Conservation (phyloP, 2,797 vertebrate species). For the Pangasius sanitwongsei region DNA sequence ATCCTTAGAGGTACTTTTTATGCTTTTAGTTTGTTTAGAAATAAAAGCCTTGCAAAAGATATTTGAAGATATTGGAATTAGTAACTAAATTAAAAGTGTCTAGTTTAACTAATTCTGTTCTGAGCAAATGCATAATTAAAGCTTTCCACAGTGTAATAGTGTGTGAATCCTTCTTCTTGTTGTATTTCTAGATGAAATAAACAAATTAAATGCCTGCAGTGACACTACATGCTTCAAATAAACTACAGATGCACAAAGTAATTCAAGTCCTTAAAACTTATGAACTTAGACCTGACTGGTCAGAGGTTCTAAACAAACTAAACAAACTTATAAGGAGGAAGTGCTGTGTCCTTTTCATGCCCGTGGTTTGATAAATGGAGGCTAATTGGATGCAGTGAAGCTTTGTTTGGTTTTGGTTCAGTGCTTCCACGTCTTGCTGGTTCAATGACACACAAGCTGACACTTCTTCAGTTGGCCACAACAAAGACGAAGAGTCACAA, state of each 20-base stretch:
- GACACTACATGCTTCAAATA: background rate
- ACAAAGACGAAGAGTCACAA: background rate
- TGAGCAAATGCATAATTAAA: background rate
- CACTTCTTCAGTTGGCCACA: background rate
- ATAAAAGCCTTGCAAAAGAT: background rate
- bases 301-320: background rate
- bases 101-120: background rate
- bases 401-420: slow-evolving; percentile 9
- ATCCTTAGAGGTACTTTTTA: background rate
- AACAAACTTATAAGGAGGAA: background rate
- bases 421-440: slow-evolving; percentile 13
- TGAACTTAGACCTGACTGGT: background rate
- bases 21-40: background rate
- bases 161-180: background rate
- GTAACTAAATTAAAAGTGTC: slow-evolving; percentile 4
- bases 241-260: background rate
- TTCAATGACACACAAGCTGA: slow-evolving; percentile 8
- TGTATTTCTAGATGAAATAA: background rate
- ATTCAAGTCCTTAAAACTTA: no score
- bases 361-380: slow-evolving; percentile 6
- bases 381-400: slow-evolving; percentile 17
- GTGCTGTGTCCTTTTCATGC: slow-evolving; percentile 15
- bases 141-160: background rate
- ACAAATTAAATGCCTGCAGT: background rate
- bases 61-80: background rate